These are phyloP conservation scores for Diorhabda elongata DNA, from an alignment of 1,140 invertebrate species.

Conservation along the genomic window DNA sequence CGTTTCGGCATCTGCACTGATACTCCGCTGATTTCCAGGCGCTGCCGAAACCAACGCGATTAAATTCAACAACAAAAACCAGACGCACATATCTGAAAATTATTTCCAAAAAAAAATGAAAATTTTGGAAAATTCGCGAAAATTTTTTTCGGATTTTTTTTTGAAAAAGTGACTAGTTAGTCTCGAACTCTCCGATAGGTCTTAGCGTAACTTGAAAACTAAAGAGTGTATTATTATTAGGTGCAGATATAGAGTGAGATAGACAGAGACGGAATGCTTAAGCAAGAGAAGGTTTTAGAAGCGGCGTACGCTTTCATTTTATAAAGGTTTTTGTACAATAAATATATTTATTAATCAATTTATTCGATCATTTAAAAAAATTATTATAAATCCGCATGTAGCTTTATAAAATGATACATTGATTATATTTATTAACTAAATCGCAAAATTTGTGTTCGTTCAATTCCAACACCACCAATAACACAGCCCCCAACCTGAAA, in stretches of 20 bases:
- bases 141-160: no score
- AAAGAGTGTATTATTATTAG: slow-evolving; percentile 14
- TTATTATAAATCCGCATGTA: no score
- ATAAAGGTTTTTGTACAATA: no score
- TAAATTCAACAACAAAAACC: not conserved
- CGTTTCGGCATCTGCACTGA: not conserved
- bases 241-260: slow-evolving; percentile 8
- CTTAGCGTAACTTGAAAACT: slow-evolving; percentile 13
- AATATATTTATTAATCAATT: no score
- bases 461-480: no score
- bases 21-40: not conserved
- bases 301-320: not conserved
- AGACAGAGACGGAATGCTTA: slow-evolving; percentile 1
- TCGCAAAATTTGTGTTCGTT: no score
- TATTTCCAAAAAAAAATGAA: not conserved
- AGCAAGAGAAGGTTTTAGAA: not conserved
- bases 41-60: not conserved
- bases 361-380: no score
- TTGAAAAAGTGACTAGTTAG: no score
- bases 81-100: slow-evolving; percentile 2
- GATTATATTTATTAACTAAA: no score
- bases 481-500: no score
- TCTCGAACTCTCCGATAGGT: not conserved
- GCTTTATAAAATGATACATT: no score
- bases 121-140: no score